Evolutionary conservation across 2,113 vertebrate species (phyloP), one percentile per base, ranked within the genome.

Genomic region (Rutilus rutilus): DNA sequence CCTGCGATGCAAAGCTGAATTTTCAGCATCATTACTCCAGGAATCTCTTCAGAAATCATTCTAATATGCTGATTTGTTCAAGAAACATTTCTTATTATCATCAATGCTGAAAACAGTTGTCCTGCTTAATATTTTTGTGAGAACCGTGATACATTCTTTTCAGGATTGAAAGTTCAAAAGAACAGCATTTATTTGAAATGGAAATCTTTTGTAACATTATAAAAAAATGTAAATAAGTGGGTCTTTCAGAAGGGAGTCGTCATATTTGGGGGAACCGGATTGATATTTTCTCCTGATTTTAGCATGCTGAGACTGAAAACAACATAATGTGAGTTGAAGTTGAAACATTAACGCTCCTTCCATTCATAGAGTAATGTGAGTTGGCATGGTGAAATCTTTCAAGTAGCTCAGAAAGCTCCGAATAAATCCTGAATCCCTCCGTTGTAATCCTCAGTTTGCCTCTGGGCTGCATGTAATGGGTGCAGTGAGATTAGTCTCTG

Each of bases 371-470:
- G 27, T 81, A 45, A 45, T 50, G 45, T 39, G 19, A 50, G 62
- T 50, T 57, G 67, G 52, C 52, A 73, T 57, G 50, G 50, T 17
- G 14, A 73, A 59, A 74, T 83, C 67, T 83, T 74, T 83, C 82
- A 83, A 73, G 81, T 73, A 21, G 27, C 19, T 82, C 45, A 86
- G 82, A 77, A 87, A 85, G 45, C 76, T 86, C 60, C 47, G 75
- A 87, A 80, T 90, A 90, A 94, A 93, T 89, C 91, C 89, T 74
- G 89, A 93, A 92, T 93, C 92, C 90, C 64, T 80, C 91, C 89
- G 86, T 93, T 88, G 87, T 90, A 91, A 93, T 91, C 90, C 88
- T n/a, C 54, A 91, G 81, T 90, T 89, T 87, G 65, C 82, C 45
- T 50, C 71, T 79, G 36, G 21, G 84, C 50, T 83, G 69, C 30